Evolutionary conservation across 2,888 invertebrate species (phyloP), one percentile per base, ranked within the genome.

Genomic region (Drosophila crucigera): DNA sequence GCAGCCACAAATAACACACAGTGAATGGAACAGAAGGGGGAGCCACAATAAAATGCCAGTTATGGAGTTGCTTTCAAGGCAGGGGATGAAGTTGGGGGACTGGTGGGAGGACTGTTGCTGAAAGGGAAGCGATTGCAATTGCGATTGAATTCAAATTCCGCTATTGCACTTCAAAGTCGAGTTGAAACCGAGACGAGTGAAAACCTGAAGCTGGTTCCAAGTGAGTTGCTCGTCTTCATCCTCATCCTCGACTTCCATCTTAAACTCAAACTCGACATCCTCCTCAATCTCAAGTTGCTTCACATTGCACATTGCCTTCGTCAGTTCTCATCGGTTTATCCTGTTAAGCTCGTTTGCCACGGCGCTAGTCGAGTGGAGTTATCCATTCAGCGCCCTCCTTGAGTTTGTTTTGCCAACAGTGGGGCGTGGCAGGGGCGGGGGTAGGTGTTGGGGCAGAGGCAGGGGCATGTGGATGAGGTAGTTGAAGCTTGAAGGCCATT

Each of bases 91-190:
- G 35, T 39, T 56, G 49, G 30, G 31, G 31, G 31, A 33, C 0
- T 33, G 31, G 16, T 43, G 11, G 41, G 31, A 4, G 31, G 56
- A n/a, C n/a, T 54, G 39, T 19, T 16, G 61, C 53, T 55, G 58
- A 69, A 59, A 61, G 70, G 69, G 64, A 64, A 70, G 73, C 83
- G 78, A 76, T 74, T 81, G 67, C 82, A 72, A 69, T 76, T 76
- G 78, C 73, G 82, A 86, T 89, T 89, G 86, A 87, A 84, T 84
- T 82, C 85, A 86, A 79, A 87, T 87, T 84, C 83, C 73, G 58
- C 70, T 72, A 64, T 69, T 72, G 80, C 78, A 87, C 84, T 87
- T 89, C 80, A 89, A 84, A 89, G 88, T 75, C 64, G 62, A 76
- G 74, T 55, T 75, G 78, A 79, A 74, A 79, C 47, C 67, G 56